Evolutionary conservation across 30 jellyfish, hydroid and myxozoan genomes (phyloP).

Genomic region (Euphysa ruthae): DNA sequence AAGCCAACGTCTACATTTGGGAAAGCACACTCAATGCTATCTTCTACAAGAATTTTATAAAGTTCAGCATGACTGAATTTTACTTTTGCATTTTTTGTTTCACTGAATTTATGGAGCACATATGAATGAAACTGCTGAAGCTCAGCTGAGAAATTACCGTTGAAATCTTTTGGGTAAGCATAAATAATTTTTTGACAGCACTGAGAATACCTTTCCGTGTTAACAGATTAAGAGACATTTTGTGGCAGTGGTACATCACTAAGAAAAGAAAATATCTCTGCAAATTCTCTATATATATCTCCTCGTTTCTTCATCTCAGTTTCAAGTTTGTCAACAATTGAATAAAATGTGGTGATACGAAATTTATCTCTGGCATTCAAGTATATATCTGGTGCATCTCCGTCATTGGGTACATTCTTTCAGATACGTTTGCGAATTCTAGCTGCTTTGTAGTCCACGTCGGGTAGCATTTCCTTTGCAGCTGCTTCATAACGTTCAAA

Average conservation of each 20-base stretch:
- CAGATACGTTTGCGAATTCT: neutral
- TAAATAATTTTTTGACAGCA: slow-evolving; percentile 5
- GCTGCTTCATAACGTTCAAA: too few species aligned
- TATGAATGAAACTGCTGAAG: slow-evolving; percentile 9
- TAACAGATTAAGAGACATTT: too few species aligned
- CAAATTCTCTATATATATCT: neutral
- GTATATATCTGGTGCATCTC: neutral
- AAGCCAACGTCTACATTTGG: slow-evolving; percentile 21
- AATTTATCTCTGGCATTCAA: neutral
- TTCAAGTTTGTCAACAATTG: slow-evolving; percentile 8
- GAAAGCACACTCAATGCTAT: slow-evolving; percentile 13
- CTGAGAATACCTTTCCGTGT: too few species aligned
- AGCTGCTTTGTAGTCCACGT: neutral
- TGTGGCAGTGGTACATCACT: neutral
- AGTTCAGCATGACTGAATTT: neutral
- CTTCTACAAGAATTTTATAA: slow-evolving; percentile 2
- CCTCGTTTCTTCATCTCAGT: slow-evolving; percentile 6
- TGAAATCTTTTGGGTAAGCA: slow-evolving; percentile 12
- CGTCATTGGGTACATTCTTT: neutral
- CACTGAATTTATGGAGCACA: slow-evolving; percentile 7
- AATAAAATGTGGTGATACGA: neutral
- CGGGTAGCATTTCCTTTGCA: neutral
- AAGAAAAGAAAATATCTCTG: neutral
- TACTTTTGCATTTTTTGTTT: slow-evolving; percentile 3
- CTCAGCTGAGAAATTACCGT: slow-evolving; percentile 23